Evolutionary conservation across 2,888 invertebrate species (phyloP).

Genomic region (Plebejus argus): DNA sequence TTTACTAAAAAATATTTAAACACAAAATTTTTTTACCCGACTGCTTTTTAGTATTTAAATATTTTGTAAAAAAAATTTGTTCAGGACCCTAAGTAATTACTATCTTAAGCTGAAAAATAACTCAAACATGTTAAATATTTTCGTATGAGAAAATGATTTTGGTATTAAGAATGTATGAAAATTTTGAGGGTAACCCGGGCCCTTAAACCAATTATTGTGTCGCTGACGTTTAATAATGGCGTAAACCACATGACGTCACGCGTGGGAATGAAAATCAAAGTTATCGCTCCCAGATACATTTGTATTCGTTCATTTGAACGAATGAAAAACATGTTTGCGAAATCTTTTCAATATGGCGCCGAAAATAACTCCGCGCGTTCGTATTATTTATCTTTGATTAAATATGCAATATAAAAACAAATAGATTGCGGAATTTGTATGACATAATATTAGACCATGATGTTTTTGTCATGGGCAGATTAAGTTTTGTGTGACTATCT

Average conservation of each 20-base stretch:
- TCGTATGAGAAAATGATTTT: too few species aligned
- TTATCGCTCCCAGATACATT: background rate
- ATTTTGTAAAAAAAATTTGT: too few species aligned
- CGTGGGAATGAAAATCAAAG: background rate
- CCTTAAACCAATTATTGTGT: background rate
- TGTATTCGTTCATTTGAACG: background rate
- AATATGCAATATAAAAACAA: background rate
- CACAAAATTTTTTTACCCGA: too few species aligned
- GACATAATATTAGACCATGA: background rate
- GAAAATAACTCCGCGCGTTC: background rate
- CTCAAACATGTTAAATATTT: too few species aligned
- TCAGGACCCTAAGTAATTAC: too few species aligned
- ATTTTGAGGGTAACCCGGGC: too few species aligned
- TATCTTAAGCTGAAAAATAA: too few species aligned
- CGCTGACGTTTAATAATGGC: background rate
- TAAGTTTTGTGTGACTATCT: background rate
- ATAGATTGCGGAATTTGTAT: background rate
- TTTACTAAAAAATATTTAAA: too few species aligned
- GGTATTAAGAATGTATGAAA: too few species aligned
- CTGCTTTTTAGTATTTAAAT: too few species aligned
- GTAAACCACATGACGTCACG: background rate
- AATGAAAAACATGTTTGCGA: constrained; percentile 12
- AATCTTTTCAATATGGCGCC: constrained; percentile 14
- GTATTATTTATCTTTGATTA: background rate
- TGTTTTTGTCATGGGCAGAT: background rate